A percentile compares a stretch with the other conserved stretches of the same genome.
Evolutionary conservation across 2,888 invertebrate genomes (phyloP).

Genomic region (Aplocera efformata): DNA sequence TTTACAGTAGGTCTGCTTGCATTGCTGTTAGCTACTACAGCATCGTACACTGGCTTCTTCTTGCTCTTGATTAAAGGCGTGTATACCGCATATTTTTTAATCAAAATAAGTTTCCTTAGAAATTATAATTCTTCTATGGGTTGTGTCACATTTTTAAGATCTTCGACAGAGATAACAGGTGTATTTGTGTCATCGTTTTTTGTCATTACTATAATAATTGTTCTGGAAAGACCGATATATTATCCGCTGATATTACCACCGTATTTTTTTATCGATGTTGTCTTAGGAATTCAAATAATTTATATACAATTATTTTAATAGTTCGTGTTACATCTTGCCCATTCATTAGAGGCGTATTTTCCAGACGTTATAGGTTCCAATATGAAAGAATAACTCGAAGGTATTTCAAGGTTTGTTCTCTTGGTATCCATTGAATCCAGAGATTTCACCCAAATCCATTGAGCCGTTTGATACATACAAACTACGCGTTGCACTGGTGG

Average conservation of each 20-base stretch:
- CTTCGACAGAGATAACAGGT: neutral
- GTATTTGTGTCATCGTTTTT: neutral
- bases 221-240: too few species aligned
- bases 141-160: neutral
- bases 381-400: too few species aligned
- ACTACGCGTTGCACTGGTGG: too few species aligned
- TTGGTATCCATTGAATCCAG: too few species aligned
- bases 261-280: too few species aligned
- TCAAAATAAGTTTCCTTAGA: too few species aligned
- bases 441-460: too few species aligned
- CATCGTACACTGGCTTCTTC: neutral
- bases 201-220: neutral
- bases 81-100: too few species aligned
- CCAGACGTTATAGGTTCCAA: too few species aligned
- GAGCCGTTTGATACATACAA: too few species aligned
- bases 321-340: conserved; percentile 1
- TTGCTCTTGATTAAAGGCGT: neutral
- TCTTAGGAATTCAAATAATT: too few species aligned
- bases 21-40: neutral
- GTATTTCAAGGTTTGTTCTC: conserved; percentile 34
- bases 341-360: conserved; percentile 2
- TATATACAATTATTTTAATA: neutral
- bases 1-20: conserved; percentile 8
- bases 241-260: too few species aligned
- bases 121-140: neutral